A percentile compares a stretch with the other conserved stretches of the same genome.
These are phyloP conservation scores for Piscicola geometra DNA, from an alignment of 2,888 invertebrate species.

Conservation along the genomic window DNA sequence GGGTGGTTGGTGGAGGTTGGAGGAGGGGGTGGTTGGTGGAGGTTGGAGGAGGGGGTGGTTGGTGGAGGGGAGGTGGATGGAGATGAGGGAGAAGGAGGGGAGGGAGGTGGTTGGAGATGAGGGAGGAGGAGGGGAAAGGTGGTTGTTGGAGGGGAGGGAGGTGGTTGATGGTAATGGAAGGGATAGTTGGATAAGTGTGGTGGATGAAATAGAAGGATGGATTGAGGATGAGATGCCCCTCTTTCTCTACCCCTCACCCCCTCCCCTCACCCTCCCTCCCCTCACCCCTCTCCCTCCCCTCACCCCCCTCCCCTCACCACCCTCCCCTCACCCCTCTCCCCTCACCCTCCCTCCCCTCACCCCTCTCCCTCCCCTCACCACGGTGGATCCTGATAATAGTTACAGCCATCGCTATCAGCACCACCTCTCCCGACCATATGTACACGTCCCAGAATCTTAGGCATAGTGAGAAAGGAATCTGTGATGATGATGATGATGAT, in stretches of 20 bases:
- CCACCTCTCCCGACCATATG: slow-evolving; percentile 22
- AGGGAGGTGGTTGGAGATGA: too few relatives aligned
- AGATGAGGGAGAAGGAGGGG: too few relatives aligned
- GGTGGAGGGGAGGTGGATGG: too few relatives aligned
- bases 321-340: not conserved
- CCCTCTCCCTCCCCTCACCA: not conserved
- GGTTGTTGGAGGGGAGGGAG: too few relatives aligned
- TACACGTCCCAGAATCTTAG: slow-evolving; percentile 26
- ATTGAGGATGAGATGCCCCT: not conserved
- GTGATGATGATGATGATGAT: slow-evolving; percentile 15
- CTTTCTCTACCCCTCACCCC: not conserved
- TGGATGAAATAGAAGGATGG: too few relatives aligned
- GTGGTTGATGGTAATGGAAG: too few relatives aligned
- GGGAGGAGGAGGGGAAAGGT: too few relatives aligned
- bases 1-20: too few relatives aligned
- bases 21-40: too few relatives aligned
- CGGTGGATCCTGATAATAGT: slow-evolving; percentile 18
- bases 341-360: not conserved
- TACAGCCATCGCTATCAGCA: slow-evolving; percentile 3
- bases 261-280: not conserved
- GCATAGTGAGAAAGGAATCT: slow-evolving; percentile 16
- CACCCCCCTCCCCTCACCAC: not conserved
- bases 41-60: too few relatives aligned
- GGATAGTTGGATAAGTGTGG: too few relatives aligned
- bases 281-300: not conserved